These are phyloP conservation scores for Proctacanthus coquilletti DNA, from an alignment of 1,140 invertebrate species.

Conservation along the genomic window DNA sequence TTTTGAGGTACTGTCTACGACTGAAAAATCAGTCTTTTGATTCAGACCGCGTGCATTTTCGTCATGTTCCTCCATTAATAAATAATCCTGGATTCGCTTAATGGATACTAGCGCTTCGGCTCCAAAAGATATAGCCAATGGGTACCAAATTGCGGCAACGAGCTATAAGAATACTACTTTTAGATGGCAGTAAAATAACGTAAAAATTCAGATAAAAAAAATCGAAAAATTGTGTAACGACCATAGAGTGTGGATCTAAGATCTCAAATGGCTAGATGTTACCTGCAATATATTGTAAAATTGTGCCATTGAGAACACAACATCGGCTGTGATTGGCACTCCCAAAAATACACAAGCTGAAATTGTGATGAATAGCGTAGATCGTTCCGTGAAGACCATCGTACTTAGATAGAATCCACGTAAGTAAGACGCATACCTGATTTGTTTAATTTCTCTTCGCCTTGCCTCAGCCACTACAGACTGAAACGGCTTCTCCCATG, in stretches of 20 bases:
- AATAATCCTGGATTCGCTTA: conserved; percentile 43
- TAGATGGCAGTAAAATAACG: neutral
- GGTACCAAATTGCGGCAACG: conserved; percentile 51
- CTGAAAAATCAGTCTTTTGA: conserved; percentile 11
- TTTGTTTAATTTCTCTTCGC: conserved; percentile 45
- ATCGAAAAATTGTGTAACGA: neutral
- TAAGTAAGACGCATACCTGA: conserved; percentile 51
- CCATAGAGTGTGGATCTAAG: no score
- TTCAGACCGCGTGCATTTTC: conserved; percentile 16
- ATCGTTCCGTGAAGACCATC: conserved; percentile 54
- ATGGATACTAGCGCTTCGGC: conserved; percentile 53
- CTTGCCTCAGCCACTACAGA: conserved; percentile 37
- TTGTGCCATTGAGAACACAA: conserved; percentile 52
- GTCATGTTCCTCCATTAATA: conserved; percentile 42
- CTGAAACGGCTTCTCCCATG: conserved; percentile 56
- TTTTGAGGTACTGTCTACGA: conserved; percentile 11
- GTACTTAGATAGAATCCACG: conserved; percentile 48
- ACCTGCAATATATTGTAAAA: conserved; percentile 52
- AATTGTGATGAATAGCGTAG: conserved; percentile 57
- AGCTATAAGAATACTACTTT: conserved; percentile 21
- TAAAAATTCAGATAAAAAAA: neutral
- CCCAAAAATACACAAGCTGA: conserved; percentile 49
- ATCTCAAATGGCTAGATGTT: no score
- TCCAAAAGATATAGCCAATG: conserved; percentile 47
- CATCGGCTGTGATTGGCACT: conserved; percentile 48